These are phyloP conservation scores for Nemapogon koenigi DNA, from an alignment of 2,888 invertebrate species.

Conservation along the genomic window DNA sequence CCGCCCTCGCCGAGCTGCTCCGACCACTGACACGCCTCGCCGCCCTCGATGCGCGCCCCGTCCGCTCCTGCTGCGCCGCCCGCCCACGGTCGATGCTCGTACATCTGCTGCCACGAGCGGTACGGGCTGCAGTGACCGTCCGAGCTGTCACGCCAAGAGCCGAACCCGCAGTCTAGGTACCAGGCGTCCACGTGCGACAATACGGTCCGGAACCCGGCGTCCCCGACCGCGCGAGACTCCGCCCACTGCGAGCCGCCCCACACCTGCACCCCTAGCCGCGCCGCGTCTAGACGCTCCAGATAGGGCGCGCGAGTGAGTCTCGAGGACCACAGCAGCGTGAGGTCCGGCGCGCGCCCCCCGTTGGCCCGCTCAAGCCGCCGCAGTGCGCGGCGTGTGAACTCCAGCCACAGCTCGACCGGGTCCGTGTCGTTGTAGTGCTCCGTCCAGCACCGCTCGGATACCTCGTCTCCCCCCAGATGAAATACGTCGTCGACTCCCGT, in stretches of 20 bases:
- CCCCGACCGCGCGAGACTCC: conserved; percentile 77
- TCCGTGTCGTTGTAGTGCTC: conserved; percentile 78
- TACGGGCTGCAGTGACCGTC: conserved; percentile 89
- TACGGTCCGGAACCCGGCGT: conserved; percentile 79
- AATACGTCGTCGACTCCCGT: conserved; percentile 81
- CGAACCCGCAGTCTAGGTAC: conserved; percentile 89
- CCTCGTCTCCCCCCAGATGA: conserved; percentile 86
- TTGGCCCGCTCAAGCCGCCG: conserved; percentile 69
- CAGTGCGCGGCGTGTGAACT: conserved; percentile 73
- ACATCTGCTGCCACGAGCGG: conserved; percentile 86
- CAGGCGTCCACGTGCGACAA: conserved; percentile 87
- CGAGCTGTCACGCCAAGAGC: conserved; percentile 82
- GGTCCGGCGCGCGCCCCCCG: conserved; percentile 59
- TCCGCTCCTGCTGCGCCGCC: conserved; percentile 49
- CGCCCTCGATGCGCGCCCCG: conserved; percentile 67
- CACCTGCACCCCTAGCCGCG: conserved; percentile 72
- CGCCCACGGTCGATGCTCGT: conserved; percentile 80
- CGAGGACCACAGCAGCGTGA: conserved; percentile 78
- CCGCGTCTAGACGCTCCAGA: conserved; percentile 60
- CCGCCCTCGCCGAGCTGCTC: conserved; percentile 80
- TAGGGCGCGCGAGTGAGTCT: conserved; percentile 77
- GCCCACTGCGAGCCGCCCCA: conserved; percentile 87
- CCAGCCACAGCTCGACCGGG: conserved; percentile 79
- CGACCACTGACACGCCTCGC: conserved; percentile 85
- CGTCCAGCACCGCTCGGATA: conserved; percentile 82